A percentile compares a stretch with the other conserved stretches of the same genome.
Conservation (phyloP, 2,113 vertebrate genomes). For the Scopus umbretta region DNA sequence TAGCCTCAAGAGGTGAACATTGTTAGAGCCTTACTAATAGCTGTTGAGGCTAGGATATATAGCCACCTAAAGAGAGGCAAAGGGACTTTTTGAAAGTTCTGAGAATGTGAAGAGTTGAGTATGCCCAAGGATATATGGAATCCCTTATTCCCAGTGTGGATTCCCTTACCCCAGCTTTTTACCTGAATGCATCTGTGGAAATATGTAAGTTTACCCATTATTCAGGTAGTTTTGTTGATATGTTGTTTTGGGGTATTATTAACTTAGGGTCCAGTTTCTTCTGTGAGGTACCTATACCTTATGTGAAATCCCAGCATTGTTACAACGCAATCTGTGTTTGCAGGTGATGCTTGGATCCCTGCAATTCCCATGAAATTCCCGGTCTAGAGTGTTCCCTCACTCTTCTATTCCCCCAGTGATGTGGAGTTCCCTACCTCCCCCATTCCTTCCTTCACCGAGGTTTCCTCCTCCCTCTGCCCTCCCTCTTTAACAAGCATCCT, state of each 20-base stretch:
- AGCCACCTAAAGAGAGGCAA: not conserved
- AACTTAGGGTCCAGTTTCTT: not conserved
- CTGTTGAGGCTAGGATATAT: not conserved
- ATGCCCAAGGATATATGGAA: not conserved
- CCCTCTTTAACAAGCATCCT: not conserved
- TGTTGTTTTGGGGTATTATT: not conserved
- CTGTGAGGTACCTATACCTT: not conserved
- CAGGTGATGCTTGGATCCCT: not conserved
- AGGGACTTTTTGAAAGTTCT: not conserved
- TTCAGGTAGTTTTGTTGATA: not conserved
- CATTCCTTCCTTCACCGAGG: not conserved
- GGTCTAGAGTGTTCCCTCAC: not conserved
- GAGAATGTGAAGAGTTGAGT: not conserved
- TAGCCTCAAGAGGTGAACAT: not conserved
- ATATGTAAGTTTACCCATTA: not conserved
- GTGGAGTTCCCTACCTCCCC: not conserved
- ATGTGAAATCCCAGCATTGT: accelerated
- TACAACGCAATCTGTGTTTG: not conserved
- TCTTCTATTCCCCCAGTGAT: not conserved
- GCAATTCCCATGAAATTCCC: not conserved
- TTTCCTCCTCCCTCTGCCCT: not conserved
- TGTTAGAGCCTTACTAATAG: not conserved
- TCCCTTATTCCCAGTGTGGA: not conserved
- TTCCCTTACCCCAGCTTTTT: not conserved
- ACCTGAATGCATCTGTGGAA: not conserved